These are phyloP conservation scores for Gambusia holbrooki DNA, from an alignment of 2,113 vertebrate genomes.

Conservation along the genomic window DNA sequence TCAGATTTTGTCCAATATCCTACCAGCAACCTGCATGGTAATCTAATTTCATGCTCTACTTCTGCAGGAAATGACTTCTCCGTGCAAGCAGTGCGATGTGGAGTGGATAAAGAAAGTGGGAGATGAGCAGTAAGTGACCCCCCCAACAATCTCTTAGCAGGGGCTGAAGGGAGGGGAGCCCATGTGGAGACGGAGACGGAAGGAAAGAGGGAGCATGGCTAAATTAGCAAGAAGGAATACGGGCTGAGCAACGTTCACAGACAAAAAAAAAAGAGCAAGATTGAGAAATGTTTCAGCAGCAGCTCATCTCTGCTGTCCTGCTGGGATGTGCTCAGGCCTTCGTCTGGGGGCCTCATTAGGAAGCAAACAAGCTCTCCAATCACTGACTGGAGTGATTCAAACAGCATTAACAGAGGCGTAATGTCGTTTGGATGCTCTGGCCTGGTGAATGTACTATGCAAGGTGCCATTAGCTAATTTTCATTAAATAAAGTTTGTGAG, in stretches of 20 bases:
- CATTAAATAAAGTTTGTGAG: too few relatives aligned
- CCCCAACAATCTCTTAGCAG: neutral
- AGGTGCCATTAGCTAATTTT: neutral
- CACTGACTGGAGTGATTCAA: slow-evolving; percentile 14
- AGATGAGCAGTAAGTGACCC: slow-evolving; percentile 94
- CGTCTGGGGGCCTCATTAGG: slow-evolving; percentile 38
- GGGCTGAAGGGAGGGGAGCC: neutral
- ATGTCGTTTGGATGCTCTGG: neutral
- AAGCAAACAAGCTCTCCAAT: slow-evolving; percentile 3
- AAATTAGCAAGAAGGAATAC: neutral
- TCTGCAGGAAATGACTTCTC: slow-evolving; percentile 87
- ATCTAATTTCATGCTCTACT: slow-evolving; percentile 71
- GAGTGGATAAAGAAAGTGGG: slow-evolving; percentile 98
- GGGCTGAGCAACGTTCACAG: neutral
- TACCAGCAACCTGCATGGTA: slow-evolving; percentile 58
- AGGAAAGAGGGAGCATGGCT: neutral
- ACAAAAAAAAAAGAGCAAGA: slow-evolving; percentile 2
- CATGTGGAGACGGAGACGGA: slow-evolving; percentile 2
- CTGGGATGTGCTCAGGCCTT: slow-evolving; percentile 11
- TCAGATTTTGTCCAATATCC: slow-evolving; percentile 58
- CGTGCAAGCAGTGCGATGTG: slow-evolving; percentile 93
- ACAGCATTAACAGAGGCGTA: neutral
- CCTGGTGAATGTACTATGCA: neutral
- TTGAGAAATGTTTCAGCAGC: neutral
- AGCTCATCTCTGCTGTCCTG: slow-evolving; percentile 9